Base-by-base conservation (phyloP, 2,888 invertebrate species). In the Acrobasis consociella region DNA sequence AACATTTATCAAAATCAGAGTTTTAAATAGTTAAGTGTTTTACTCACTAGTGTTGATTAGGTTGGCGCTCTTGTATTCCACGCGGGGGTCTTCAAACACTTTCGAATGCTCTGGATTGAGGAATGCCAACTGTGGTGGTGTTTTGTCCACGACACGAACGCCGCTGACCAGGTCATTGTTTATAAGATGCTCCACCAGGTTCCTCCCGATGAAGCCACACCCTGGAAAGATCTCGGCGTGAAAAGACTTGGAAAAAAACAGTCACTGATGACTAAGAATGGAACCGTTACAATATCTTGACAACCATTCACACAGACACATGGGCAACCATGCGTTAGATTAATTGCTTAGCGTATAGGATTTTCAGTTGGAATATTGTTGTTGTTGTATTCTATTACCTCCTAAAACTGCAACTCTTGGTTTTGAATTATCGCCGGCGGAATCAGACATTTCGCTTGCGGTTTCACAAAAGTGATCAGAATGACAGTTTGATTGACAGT, bases 101-200 rank as follows among this genome's bases (percentile, higher is more conserved):
- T 94, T 94, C 70, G 94, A 93, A 78, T 98, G 98, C 65, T 89
- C 87, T 1, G 94, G 87, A 85, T 97, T 97, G 46, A 98, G 90
- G 96, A 98, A 98, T 2, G 98, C 98, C 76, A 97, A 96, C 86
- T 97, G 97, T 1, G 98, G 98, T 59, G 98, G 98, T 39, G 98
- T 97, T 90, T 98, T 98, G 90, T 98, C 98, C 64, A 97, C 97
- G 58, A 97, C 95, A 71, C 96, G 94, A 68, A 98, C 93, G 74
- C 93, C 94, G 76, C 95, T 95, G 67, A 95, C 96, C 75, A 97
- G 87, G 76, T 96, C 94, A 86, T 97, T 96, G 67, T 94, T 93
- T 71, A 98, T 93, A 80, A 98, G 93, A 89, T 96, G 96, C 67
- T 95, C 94, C 66, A 97, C 96, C 73, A 98, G 93, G 92, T 98